A percentile compares a stretch with the other conserved stretches of the same genome.
These are phyloP conservation scores for Stenodera caucasica DNA, from an alignment of 2,888 invertebrate species.

Conservation along the genomic window DNA sequence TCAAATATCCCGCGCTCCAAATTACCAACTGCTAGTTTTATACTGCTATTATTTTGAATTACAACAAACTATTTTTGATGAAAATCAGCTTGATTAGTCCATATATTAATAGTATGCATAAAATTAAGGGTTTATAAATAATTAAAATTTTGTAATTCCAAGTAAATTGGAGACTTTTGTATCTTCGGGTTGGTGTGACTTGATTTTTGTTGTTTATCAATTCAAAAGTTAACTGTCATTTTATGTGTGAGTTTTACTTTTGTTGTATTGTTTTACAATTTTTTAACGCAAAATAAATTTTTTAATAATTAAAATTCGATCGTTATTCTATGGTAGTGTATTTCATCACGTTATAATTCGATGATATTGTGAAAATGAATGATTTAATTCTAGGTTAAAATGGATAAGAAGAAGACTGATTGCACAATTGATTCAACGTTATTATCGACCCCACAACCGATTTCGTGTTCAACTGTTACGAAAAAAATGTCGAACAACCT, in stretches of 20 bases:
- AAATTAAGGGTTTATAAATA: too few species aligned
- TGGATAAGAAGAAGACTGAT: constrained; percentile 1
- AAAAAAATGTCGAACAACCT: constrained; percentile 11
- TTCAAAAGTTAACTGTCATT: neutral
- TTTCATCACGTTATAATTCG: neutral
- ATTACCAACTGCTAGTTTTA: neutral
- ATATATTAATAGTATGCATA: too few species aligned
- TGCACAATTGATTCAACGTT: constrained; percentile 26
- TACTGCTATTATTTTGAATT: too few species aligned
- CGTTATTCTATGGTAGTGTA: too few species aligned
- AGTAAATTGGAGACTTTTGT: neutral
- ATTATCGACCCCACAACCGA: constrained; percentile 51
- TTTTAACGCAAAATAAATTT: too few species aligned
- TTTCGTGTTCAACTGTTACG: constrained; percentile 53
- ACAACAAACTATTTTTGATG: too few species aligned
- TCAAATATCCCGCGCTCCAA: neutral
- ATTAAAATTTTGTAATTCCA: too few species aligned
- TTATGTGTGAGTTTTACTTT: neutral
- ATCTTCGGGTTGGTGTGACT: neutral
- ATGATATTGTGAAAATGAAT: neutral
- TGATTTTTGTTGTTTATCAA: neutral
- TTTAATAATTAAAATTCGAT: too few species aligned
- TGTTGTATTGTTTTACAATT: neutral
- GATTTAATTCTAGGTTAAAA: neutral
- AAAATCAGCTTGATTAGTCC: too few species aligned